Conservation (phyloP, 2,113 vertebrate genomes). For the Poecile atricapillus region DNA sequence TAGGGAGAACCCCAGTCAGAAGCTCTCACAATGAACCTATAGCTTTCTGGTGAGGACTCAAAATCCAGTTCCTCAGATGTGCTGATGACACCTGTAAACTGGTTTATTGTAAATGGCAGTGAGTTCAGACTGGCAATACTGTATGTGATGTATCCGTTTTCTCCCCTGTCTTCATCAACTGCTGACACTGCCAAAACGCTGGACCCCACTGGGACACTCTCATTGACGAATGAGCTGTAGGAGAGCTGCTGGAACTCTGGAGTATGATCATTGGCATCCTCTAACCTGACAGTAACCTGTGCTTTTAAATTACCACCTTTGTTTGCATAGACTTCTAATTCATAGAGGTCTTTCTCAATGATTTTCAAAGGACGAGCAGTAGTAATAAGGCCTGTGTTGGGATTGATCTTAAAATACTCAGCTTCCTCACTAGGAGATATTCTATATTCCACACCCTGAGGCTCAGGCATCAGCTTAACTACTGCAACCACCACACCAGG, state of each 20-base stretch:
- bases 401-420: slow-evolving; percentile 86
- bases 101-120: slow-evolving; percentile 91
- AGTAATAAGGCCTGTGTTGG: slow-evolving; percentile 87
- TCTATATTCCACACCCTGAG: slow-evolving; percentile 83
- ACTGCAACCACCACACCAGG: slow-evolving; percentile 84
- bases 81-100: slow-evolving; percentile 91
- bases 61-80: slow-evolving; percentile 91
- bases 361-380: slow-evolving; percentile 82
- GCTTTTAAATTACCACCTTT: slow-evolving; percentile 79
- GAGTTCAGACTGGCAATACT: slow-evolving; percentile 88
- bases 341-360: slow-evolving; percentile 80
- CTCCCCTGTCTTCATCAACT: slow-evolving; percentile 86
- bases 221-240: slow-evolving; percentile 89
- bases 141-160: slow-evolving; percentile 97
- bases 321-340: slow-evolving; percentile 80
- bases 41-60: slow-evolving; percentile 90
- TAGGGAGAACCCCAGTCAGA: slow-evolving; percentile 98
- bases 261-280: slow-evolving; percentile 91
- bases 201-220: slow-evolving; percentile 85
- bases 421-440: slow-evolving; percentile 80
- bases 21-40: slow-evolving; percentile 90
- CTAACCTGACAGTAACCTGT: slow-evolving; percentile 79
- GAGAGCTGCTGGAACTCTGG: slow-evolving; percentile 83
- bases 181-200: slow-evolving; percentile 84
- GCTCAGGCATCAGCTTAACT: slow-evolving; percentile 83